These are phyloP conservation scores for Pungitius pungitius DNA, from an alignment of 2,113 vertebrate genomes.

Conservation along the genomic window DNA sequence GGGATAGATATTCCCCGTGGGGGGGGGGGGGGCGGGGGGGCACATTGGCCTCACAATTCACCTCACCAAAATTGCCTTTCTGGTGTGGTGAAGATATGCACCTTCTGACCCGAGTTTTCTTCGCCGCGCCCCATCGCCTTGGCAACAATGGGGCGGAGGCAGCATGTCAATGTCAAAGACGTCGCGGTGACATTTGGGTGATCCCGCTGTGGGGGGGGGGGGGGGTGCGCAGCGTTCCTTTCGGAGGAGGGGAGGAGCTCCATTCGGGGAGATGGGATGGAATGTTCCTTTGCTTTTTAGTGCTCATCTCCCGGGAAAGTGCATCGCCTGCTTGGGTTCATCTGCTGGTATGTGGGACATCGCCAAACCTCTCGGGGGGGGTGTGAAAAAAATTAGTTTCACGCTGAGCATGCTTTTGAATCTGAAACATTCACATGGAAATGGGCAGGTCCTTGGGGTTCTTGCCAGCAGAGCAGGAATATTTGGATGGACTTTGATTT, in stretches of 20 bases:
- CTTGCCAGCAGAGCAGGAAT: too few species aligned
- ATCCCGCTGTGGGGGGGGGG: conserved; percentile 36
- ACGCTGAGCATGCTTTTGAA: too few species aligned
- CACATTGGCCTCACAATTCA: conserved; percentile 32
- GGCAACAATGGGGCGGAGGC: conserved; percentile 50
- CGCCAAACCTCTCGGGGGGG: background rate
- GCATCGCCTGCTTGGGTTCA: background rate
- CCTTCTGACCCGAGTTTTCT: conserved; percentile 24
- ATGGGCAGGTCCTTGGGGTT: too few species aligned
- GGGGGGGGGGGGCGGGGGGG: too few species aligned
- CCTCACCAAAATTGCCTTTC: conserved; percentile 52
- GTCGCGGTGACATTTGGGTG: conserved; percentile 46
- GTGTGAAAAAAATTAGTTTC: background rate
- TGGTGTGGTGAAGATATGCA: conserved; percentile 20
- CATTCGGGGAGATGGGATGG: too few species aligned
- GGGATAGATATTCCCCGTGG: conserved; percentile 31
- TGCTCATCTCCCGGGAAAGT: background rate
- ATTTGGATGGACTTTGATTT: background rate
- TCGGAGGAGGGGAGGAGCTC: too few species aligned
- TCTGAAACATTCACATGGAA: too few species aligned
- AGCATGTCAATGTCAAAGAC: conserved; percentile 42
- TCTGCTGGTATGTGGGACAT: background rate
- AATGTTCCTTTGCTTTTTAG: too few species aligned
- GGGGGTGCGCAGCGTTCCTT: conserved; percentile 7
- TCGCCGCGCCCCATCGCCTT: conserved; percentile 20